phyloP scores from a whole-genome alignment of 2,888 invertebrate genomes.

The Falcaria lacertinaria region DNA sequence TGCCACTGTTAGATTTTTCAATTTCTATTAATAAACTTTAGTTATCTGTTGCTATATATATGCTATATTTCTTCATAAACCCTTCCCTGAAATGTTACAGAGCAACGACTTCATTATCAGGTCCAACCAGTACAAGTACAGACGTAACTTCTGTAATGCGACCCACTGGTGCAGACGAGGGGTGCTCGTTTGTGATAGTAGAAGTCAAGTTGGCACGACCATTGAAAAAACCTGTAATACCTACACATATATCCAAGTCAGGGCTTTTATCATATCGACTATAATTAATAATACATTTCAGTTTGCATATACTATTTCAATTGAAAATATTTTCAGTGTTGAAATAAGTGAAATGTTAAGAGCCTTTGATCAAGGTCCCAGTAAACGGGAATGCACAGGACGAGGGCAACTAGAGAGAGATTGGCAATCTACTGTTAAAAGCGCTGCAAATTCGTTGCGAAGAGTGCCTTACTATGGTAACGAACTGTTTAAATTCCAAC shows the following conservation, averaged over 20 bases:
- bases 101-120: slow-evolving; percentile 22
- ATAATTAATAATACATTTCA: too few species aligned
- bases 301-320: neutral
- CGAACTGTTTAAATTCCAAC: too few species aligned
- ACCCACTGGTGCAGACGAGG: slow-evolving; percentile 49
- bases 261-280: too few species aligned
- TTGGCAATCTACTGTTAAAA: slow-evolving; percentile 48
- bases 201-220: slow-evolving; percentile 51
- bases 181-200: slow-evolving; percentile 50
- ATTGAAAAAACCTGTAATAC: slow-evolving; percentile 37
- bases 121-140: slow-evolving; percentile 27
- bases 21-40: too few species aligned
- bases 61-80: neutral
- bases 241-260: slow-evolving; percentile 45
- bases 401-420: slow-evolving; percentile 51
- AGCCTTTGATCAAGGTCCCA: slow-evolving; percentile 32
- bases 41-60: too few species aligned
- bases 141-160: slow-evolving; percentile 14
- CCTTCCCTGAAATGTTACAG: slow-evolving; percentile 11
- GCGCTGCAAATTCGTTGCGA: slow-evolving; percentile 41
- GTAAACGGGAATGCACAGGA: slow-evolving; percentile 47
- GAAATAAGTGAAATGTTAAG: slow-evolving; percentile 51
- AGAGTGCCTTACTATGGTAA: slow-evolving; percentile 62
- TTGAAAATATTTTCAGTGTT: slow-evolving; percentile 23
- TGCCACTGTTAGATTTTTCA: too few species aligned